A percentile compares a stretch with the other conserved stretches of the same genome.
phyloP scores from a whole-genome alignment of 2,888 invertebrate genomes.

The Drosophila suboccidentalis region DNA sequence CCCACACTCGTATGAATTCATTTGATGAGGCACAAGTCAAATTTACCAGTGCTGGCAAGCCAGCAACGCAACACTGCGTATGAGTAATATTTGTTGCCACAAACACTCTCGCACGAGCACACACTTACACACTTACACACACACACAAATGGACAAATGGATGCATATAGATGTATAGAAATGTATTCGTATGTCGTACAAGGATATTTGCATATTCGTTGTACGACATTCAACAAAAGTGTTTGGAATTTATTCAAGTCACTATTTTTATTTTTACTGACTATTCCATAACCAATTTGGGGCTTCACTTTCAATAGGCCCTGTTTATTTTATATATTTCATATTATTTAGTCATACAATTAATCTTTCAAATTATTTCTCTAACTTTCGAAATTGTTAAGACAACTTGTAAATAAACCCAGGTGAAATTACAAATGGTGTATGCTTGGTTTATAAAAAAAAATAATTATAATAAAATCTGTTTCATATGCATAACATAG shows the following conservation, averaged over 20 bases:
- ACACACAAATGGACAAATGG: background rate
- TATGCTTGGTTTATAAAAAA: no score
- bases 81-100: constrained; percentile 25
- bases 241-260: constrained; percentile 9
- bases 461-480: no score
- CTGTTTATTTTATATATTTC: background rate
- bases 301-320: background rate
- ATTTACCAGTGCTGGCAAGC: constrained; percentile 5
- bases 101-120: background rate
- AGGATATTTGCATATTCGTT: constrained; percentile 4
- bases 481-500: no score
- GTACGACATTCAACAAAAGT: constrained; percentile 1
- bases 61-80: constrained; percentile 15
- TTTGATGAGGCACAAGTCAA: constrained; percentile 19
- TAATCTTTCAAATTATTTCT: no score
- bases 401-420: no score
- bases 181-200: constrained; percentile 1
- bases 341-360: no score
- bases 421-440: no score
- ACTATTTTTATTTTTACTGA: background rate
- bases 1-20: constrained; percentile 21
- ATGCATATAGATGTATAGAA: background rate
- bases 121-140: background rate
- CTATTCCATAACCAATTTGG: constrained; percentile 9
- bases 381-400: no score